Evolutionary conservation across 2,113 vertebrate genomes (phyloP), one percentile per base, ranked within the genome.

Genomic region (Electrona antarctica): DNA sequence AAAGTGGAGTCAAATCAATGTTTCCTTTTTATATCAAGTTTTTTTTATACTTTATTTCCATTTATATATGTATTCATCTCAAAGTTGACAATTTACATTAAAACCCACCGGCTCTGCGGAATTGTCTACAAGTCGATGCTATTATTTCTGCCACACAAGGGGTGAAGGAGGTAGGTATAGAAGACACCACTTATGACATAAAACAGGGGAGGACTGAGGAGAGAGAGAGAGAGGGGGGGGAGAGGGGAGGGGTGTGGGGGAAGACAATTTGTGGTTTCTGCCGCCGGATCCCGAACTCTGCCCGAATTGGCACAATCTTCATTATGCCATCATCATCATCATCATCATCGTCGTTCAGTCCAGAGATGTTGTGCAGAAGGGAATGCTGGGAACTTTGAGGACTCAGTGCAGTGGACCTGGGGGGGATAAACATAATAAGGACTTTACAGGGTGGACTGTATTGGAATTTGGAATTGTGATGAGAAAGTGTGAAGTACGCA

Each of bases 351-450:
- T 87, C 77, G 67, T 83, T 83, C 68, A 86, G 83, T 87, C 87
- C 89, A 88, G 88, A 80, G 89, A 79, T 84, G 86, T 67, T 88
- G 87, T 90, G 88, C 84, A 87, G 86, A 88, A 89, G 90, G 91
- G 91, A 92, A 93, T 92, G 88, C 89, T 90, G 92, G 92, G 90
- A 93, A 89, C 86, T 81, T 76, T 88, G 80, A 92, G 89, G 90
- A 90, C 82, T 91, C 89, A 91, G 91, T 91, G 93, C 89, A 90
- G 89, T 86, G 78, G 89, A 91, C 87, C 92, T 89, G 76, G 13
- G 64, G 64, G 54, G 7, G 64, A 45, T 54, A 29, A 52, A 49
- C 29, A 48, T 14, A 15, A 6, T 10, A 12, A 51, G 8, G n/a
- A 41, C 41, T 47, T 14, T 59, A 59, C 21, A 58, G n/a, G 33